Percentiles rank a stretch among this genome's conserved stretches.
phyloP scores from a whole-genome alignment of 2,888 invertebrate genomes.

The Taenaris catops region DNA sequence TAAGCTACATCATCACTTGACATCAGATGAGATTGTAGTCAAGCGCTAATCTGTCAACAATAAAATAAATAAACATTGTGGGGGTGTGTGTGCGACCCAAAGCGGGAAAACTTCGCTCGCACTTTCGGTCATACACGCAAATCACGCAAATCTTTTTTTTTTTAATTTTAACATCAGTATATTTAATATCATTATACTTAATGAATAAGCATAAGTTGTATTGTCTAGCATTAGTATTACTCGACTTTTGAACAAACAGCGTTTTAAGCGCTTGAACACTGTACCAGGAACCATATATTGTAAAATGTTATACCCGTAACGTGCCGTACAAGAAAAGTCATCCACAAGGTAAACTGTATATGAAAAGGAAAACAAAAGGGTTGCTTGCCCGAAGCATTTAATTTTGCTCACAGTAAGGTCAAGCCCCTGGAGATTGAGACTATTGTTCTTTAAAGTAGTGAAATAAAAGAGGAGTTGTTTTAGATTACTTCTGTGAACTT shows the following conservation, averaged over 20 bases:
- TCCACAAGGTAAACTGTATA: slow-evolving; percentile 14
- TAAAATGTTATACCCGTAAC: slow-evolving; percentile 12
- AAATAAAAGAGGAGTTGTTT: slow-evolving; percentile 22
- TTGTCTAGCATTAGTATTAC: too few species aligned
- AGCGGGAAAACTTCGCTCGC: too few species aligned
- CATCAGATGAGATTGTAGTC: too few species aligned
- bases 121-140: too few species aligned
- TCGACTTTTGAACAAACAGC: neutral
- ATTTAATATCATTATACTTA: too few species aligned
- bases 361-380: slow-evolving; percentile 20
- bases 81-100: too few species aligned
- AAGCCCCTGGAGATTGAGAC: slow-evolving; percentile 21
- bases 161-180: too few species aligned
- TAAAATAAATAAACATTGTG: too few species aligned
- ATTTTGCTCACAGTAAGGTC: slow-evolving; percentile 23
- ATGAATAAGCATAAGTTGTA: too few species aligned
- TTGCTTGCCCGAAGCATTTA: slow-evolving; percentile 22
- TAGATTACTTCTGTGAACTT: slow-evolving; percentile 19
- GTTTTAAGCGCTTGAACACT: neutral
- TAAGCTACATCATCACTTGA: too few species aligned
- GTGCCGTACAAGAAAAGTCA: slow-evolving; percentile 8
- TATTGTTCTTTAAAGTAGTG: slow-evolving; percentile 24
- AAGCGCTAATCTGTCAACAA: too few species aligned
- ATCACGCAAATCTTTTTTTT: too few species aligned
- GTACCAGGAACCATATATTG: slow-evolving; percentile 5